These are phyloP conservation scores for Knipowitschia caucasica DNA, from an alignment of 2,797 vertebrate genomes.

Conservation along the genomic window DNA sequence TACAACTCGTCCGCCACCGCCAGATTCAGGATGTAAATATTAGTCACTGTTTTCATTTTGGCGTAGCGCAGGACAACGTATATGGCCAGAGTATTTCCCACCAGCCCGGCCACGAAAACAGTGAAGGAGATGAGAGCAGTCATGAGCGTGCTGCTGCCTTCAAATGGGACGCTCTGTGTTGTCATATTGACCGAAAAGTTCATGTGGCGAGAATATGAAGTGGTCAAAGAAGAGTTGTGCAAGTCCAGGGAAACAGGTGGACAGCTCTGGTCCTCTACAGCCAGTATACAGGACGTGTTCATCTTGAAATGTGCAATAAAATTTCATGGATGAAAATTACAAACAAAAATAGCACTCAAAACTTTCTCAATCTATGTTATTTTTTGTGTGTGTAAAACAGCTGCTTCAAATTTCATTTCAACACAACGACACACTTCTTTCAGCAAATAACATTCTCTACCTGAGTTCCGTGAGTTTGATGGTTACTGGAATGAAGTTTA, in stretches of 20 bases:
- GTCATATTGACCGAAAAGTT: slow-evolving; percentile 65
- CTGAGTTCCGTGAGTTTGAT: no score
- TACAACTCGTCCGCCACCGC: slow-evolving; percentile 94
- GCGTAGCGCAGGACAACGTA: slow-evolving; percentile 89
- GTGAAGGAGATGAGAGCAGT: slow-evolving; percentile 88
- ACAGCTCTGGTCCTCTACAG: slow-evolving; percentile 43
- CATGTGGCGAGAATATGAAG: slow-evolving; percentile 14
- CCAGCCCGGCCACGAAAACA: slow-evolving; percentile 88
- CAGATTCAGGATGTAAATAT: slow-evolving; percentile 94
- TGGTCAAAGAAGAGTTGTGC: slow-evolving; percentile 27
- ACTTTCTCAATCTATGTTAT: no score
- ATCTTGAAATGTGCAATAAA: no score
- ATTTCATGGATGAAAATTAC: no score
- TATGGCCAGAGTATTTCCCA: slow-evolving; percentile 92
- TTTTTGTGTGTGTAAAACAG: no score
- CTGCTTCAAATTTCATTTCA: no score
- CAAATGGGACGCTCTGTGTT: slow-evolving; percentile 68
- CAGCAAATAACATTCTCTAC: no score
- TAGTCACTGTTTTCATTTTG: slow-evolving; percentile 91
- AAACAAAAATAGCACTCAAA: no score
- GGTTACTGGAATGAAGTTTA: no score
- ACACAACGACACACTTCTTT: no score
- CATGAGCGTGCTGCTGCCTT: slow-evolving; percentile 83
- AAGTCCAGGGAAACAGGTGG: slow-evolving; percentile 36
- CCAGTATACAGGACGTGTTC: slow-evolving; percentile 47